Evolutionary conservation across 2,888 invertebrate genomes (phyloP).

Genomic region (Polydesmus complanatus): DNA sequence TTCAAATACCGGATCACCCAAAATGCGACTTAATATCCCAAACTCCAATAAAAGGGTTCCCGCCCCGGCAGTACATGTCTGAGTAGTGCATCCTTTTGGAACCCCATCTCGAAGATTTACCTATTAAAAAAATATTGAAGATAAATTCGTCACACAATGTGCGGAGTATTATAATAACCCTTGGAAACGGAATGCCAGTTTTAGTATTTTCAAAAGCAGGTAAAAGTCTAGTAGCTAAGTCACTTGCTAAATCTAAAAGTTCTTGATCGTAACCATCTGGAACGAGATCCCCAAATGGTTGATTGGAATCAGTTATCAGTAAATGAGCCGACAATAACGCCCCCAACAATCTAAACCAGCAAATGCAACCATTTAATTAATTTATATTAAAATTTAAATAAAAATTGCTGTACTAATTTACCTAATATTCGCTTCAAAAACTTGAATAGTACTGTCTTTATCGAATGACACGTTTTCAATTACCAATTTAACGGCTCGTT

Average conservation of each 20-base stretch:
- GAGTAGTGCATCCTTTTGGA: slow-evolving; percentile 37
- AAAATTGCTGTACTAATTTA: slow-evolving; percentile 22
- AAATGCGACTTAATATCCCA: slow-evolving; percentile 43
- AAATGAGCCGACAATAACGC: slow-evolving; percentile 47
- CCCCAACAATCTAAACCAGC: slow-evolving; percentile 39
- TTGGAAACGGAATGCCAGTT: slow-evolving; percentile 43
- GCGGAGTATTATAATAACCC: slow-evolving; percentile 25
- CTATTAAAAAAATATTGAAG: slow-evolving; percentile 24
- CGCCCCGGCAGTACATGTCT: slow-evolving; percentile 49
- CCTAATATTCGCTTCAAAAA: slow-evolving; percentile 50
- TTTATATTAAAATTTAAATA: background rate
- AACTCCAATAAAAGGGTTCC: slow-evolving; percentile 47
- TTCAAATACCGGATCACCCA: slow-evolving; percentile 45
- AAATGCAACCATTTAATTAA: slow-evolving; percentile 18
- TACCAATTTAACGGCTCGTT: slow-evolving; percentile 41
- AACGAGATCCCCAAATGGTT: slow-evolving; percentile 40
- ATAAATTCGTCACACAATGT: background rate
- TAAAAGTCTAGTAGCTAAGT: slow-evolving; percentile 43
- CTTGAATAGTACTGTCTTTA: slow-evolving; percentile 45
- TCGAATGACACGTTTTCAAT: slow-evolving; percentile 44
- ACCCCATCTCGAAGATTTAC: slow-evolving; percentile 42
- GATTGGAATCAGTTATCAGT: slow-evolving; percentile 40
- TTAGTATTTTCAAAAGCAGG: slow-evolving; percentile 45
- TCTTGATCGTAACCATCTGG: slow-evolving; percentile 41
- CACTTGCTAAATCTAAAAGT: slow-evolving; percentile 44